Percentiles rank a stretch among this genome's conserved stretches.
Evolutionary conservation across 2,888 invertebrate species (phyloP).

Genomic region (Sinodicranocentrus sp.): DNA sequence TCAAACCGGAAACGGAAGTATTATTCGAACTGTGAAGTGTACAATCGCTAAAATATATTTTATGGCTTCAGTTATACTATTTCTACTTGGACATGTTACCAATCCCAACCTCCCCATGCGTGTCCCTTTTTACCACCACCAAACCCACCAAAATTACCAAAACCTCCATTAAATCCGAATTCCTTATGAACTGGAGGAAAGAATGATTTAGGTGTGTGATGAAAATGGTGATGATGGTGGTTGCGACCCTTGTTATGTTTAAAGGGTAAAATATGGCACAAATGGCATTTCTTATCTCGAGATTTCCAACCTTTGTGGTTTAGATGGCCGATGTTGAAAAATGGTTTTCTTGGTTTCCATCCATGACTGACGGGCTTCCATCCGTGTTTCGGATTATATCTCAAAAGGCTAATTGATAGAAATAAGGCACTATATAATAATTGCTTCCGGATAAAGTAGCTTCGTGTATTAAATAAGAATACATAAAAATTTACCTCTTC

Average conservation of each 20-base stretch:
- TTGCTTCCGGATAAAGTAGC: background rate
- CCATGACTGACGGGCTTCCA: background rate
- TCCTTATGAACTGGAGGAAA: background rate
- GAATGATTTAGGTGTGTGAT: background rate
- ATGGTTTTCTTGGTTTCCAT: constrained; percentile 6
- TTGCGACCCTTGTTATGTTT: background rate
- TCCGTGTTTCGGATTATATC: constrained; percentile 41
- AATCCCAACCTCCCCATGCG: constrained; percentile 54
- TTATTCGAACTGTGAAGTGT: no score
- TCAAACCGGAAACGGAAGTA: no score
- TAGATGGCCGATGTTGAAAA: constrained; percentile 13
- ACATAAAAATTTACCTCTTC: constrained; percentile 45
- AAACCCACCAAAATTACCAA: constrained; percentile 20
- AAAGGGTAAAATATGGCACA: constrained; percentile 36
- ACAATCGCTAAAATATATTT: no score
- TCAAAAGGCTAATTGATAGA: constrained; percentile 8
- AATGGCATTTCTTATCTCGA: constrained; percentile 18
- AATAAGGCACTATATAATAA: background rate
- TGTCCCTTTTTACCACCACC: constrained; percentile 35
- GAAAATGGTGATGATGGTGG: constrained; percentile 9
- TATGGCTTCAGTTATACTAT: no score
- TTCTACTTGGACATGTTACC: constrained; percentile 22
- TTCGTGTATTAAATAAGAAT: background rate
- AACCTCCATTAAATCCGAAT: background rate
- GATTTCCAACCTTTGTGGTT: constrained; percentile 24